Evolutionary conservation across 2,113 vertebrate species (phyloP).

Genomic region (Hiodon alosoides): DNA sequence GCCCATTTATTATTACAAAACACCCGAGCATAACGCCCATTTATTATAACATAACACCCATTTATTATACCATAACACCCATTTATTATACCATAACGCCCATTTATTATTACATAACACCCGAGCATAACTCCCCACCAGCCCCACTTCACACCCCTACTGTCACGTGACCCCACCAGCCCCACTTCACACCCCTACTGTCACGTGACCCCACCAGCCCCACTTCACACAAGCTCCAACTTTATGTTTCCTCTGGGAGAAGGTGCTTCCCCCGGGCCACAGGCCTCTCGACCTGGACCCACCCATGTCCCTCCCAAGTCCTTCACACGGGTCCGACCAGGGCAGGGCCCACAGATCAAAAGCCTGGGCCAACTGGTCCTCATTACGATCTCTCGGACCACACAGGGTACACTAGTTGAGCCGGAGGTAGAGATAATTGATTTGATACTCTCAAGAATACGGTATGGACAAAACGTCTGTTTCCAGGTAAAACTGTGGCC

Average conservation of each 20-base stretch:
- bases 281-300: neutral
- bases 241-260: neutral
- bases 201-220: neutral
- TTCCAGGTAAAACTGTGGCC: neutral
- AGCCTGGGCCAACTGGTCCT: slow-evolving; percentile 4
- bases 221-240: neutral
- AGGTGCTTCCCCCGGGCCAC: neutral
- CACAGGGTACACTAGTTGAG: neutral
- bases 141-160: no score
- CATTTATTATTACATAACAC: no score
- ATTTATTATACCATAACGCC: no score
- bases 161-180: no score
- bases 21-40: no score
- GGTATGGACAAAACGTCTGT: neutral
- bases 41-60: no score
- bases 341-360: slow-evolving; percentile 4
- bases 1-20: no score
- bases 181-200: no score
- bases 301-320: neutral
- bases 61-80: no score
- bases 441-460: slow-evolving; percentile 10
- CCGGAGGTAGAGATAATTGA: slow-evolving; percentile 2
- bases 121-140: no score
- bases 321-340: slow-evolving; percentile 1
- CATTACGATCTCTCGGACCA: slow-evolving; percentile 17